Conservation (phyloP, 2,113 vertebrate species). For the Sus scrofa region T2T-Sscrofa CM000826.6:141634501-141635000, state of each 20-base stretch:
- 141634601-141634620: neutral
- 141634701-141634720: neutral
- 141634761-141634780: neutral
- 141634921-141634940: neutral
- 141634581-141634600: neutral
- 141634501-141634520: neutral
- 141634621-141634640: neutral
- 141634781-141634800: neutral
- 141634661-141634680: neutral
- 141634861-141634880: neutral
- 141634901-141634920: neutral
- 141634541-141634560: constrained; percentile 6
- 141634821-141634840: neutral
- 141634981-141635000: neutral
- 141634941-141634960: neutral
- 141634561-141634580: neutral
- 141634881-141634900: neutral
- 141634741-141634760: neutral
- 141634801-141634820: neutral
- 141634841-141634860: neutral
- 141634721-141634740: neutral
- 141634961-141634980: neutral
- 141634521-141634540: neutral
- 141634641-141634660: neutral
- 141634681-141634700: neutral